Percentiles rank a stretch among this genome's conserved stretches.
phyloP scores from a whole-genome alignment of 2,888 invertebrate species.

The Rotaria macrura region DNA sequence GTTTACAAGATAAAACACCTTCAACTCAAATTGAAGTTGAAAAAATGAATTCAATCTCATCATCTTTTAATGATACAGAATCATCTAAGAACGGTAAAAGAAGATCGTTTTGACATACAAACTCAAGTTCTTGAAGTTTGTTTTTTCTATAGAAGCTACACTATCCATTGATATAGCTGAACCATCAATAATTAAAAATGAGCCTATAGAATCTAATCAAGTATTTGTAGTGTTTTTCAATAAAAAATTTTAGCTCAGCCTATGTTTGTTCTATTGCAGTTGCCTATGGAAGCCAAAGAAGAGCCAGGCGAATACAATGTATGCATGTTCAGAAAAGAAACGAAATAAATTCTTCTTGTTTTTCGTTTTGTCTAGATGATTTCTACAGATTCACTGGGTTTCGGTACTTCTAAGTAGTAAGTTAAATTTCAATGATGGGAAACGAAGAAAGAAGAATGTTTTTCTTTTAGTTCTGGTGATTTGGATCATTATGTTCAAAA shows the following conservation, averaged over 20 bases:
- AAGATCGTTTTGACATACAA: neutral
- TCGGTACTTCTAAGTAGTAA: neutral
- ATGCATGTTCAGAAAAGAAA: neutral
- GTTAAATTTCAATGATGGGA: neutral
- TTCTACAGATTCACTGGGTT: neutral
- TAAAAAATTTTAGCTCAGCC: too few species aligned
- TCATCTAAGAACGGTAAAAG: too few species aligned
- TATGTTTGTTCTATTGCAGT: neutral
- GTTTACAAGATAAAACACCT: neutral
- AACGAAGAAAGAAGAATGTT: neutral
- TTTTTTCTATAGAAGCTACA: neutral
- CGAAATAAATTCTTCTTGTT: fast-evolving
- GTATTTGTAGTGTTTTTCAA: neutral
- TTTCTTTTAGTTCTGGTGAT: neutral
- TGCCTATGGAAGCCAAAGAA: neutral
- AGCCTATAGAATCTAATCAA: neutral
- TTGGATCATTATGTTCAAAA: neutral
- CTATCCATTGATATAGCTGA: neutral
- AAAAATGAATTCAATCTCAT: too few species aligned
- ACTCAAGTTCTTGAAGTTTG: neutral
- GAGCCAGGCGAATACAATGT: neutral
- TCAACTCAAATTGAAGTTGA: neutral
- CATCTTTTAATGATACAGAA: too few species aligned
- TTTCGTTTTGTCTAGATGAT: neutral
- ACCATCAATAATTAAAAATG: neutral